Base-by-base conservation (phyloP, 2,797 vertebrate genomes). In the Pampus argenteus region DNA sequence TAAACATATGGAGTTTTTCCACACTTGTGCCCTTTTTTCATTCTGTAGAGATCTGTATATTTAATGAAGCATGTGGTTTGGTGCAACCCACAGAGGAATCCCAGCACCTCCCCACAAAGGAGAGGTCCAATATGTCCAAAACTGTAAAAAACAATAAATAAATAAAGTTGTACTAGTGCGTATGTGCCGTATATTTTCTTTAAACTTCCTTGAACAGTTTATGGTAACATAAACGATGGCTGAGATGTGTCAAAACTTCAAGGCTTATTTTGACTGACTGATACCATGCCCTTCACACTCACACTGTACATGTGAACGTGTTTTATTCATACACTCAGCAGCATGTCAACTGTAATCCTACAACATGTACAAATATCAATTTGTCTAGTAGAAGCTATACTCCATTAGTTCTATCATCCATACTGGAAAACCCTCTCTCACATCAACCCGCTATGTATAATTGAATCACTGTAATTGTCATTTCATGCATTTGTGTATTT, bases 401-500 rank as follows among this genome's bases (percentile, higher is more conserved):
- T 68, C 29, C 45, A 85, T 86, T 86, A 79, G 62, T 58, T 80
- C 63, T 51, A 47, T 65, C 52, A 47, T 22, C 38, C 63, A 34
- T 20, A 63, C 42, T 68, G 52, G 47, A 76, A 69, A 75, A 42
- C 9, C 36, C 11, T 62, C 25, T 44, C 34, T 56, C 2, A 1
- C 25, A 9, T 64, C 50, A 69, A 20, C 40, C 26, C 15, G 14
- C 56, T 25, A 54, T 58, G 47, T 70, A 58, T 78, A 85, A 85
- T 83, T 79, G 17, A 79, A 77, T 74, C 63, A 60, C 61, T 25
- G 34, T 59, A 59, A 63, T 75, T 75, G 76, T 76, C 63, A 61
- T 78, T 77, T 82, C 64, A 71, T 5, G 22, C 78, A 45, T 71
- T 74, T 74, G 64, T 85, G 78, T 82, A 63, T 74, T 69, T 75